phyloP scores from a whole-genome alignment of 2,113 vertebrate species.

The Platycercus adscitus region DNA sequence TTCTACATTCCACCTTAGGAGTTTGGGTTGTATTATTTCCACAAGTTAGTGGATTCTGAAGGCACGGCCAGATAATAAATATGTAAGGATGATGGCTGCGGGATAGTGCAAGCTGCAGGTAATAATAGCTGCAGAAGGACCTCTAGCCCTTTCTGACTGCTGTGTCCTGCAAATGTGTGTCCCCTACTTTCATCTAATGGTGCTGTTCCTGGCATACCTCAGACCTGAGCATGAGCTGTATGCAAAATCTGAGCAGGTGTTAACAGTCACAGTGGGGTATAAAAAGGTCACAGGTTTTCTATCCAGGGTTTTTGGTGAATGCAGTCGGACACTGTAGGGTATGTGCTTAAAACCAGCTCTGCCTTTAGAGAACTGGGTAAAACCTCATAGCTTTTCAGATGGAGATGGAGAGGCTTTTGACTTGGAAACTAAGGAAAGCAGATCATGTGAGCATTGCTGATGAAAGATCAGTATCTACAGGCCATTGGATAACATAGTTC shows the following conservation, averaged over 20 bases:
- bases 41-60: background rate
- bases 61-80: background rate
- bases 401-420: background rate
- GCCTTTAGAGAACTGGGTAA: background rate
- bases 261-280: background rate
- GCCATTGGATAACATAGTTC: background rate
- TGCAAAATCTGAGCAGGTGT: background rate
- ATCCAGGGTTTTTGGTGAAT: background rate
- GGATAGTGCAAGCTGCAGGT: background rate
- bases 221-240: background rate
- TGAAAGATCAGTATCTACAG: background rate
- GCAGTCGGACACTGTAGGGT: background rate
- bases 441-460: background rate
- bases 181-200: background rate
- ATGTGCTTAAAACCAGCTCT: background rate
- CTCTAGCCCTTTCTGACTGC: background rate
- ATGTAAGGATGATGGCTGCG: background rate
- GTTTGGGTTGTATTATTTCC: background rate
- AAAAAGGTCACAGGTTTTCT: background rate
- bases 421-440: background rate
- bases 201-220: background rate
- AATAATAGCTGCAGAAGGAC: background rate
- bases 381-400: background rate
- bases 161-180: fast-evolving
- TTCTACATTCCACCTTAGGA: background rate